Base-by-base conservation (phyloP, 1,140 invertebrate genomes). In the Hydropsyche tenuis region DNA sequence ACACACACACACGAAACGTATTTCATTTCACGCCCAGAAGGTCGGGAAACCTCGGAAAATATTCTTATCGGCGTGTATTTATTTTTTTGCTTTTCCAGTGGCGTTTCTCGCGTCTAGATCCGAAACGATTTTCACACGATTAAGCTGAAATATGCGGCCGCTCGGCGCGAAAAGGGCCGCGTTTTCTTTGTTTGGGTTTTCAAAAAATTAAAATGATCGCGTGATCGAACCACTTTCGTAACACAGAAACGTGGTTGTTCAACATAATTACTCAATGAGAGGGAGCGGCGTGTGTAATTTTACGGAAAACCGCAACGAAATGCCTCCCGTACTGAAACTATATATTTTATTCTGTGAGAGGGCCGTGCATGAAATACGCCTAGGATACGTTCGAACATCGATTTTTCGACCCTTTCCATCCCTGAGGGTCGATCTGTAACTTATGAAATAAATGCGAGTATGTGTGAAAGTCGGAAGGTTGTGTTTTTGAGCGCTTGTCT, bases 201-300 rank as follows among this genome's bases (percentile, higher is more conserved):
- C 48, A 60, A 60, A 37, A 37, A 60, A 60, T 60, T 60, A 60
- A 60, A 60, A 60, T 20, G 56, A 60, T 60, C 56, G 56, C 56
- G 56, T 60, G 56, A 60, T 60, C 56, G 56, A 60, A 60, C 56
- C 22, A 60, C 56, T 60, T 60, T 60, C 22, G 23, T 14, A 60
- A 60, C 56, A 27, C 56, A 60, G 22, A 60, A 37, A 60, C 20
- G 23, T 11, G 56, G 56, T 60, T 60, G 56, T 60, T 60, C 56
- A 60, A 60, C 20, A 60, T 60, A 60, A 60, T 60, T 60, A 60
- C 56, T 60, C 56, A 60, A 60, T 60, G 56, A 60, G 56, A 60
- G 56, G 56, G 56, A 60, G 56, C 56, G 56, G 56, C 56, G 56
- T 60, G 56, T 60, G 56, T 60, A 60, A 60, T 60, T 60, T 60